phyloP scores from a whole-genome alignment of 2,797 vertebrate genomes.

The Diglossa cyanea region DNA sequence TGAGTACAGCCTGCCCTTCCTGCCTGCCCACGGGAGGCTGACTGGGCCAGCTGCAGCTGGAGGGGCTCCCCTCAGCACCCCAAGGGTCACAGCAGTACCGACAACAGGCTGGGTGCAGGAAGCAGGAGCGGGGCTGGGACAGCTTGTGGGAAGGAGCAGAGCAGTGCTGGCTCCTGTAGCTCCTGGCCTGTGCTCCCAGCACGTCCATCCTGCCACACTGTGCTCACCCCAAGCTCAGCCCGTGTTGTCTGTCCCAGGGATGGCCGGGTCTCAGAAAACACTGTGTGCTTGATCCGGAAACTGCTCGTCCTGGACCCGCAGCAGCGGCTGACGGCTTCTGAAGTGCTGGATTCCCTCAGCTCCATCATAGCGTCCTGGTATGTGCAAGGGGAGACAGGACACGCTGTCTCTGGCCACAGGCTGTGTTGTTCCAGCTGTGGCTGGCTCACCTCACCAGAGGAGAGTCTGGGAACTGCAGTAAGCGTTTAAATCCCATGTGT shows the following conservation, averaged over 20 bases:
- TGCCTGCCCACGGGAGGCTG: background rate
- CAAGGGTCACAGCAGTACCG: background rate
- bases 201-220: rapidly evolving
- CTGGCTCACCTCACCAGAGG: background rate
- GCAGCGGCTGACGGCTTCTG: slow-evolving; percentile 91
- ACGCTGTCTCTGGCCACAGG: background rate
- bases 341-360: slow-evolving; percentile 93
- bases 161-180: background rate
- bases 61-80: background rate
- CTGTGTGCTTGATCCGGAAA: slow-evolving; percentile 96
- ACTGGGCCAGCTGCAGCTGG: background rate
- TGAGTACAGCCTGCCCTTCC: slow-evolving; percentile 74
- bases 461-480: background rate
- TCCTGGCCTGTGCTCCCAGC: background rate
- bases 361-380: slow-evolving; percentile 95
- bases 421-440: background rate
- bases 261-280: slow-evolving; percentile 95
- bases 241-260: slow-evolving; percentile 74
- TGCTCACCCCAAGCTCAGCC: background rate
- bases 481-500: background rate
- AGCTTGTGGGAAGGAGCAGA: background rate
- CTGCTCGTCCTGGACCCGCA: slow-evolving; percentile 96
- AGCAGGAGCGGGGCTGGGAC: background rate
- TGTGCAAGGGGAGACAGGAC: background rate
- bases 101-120: background rate